Conservation (phyloP, 2,888 invertebrate genomes). For the Pristionchus arcanus region DNA sequence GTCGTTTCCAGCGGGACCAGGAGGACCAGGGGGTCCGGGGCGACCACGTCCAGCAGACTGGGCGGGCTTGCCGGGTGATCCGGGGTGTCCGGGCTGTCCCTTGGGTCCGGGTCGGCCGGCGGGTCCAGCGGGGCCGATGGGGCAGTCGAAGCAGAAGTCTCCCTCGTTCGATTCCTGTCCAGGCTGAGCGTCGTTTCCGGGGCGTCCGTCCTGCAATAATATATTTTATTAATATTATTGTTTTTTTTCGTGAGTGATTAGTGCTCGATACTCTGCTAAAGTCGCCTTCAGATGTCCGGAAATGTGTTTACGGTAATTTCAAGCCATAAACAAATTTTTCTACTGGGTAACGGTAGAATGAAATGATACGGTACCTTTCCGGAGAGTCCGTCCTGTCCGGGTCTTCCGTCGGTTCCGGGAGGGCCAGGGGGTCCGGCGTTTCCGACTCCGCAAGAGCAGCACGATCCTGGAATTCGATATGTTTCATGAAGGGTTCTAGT, state of each 20-base stretch:
- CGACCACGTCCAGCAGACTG: constrained; percentile 62
- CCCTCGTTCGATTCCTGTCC: constrained; percentile 52
- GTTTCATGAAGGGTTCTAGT: neutral
- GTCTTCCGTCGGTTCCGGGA: constrained; percentile 53
- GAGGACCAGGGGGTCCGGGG: constrained; percentile 64
- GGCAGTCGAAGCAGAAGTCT: constrained; percentile 57
- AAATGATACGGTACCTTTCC: constrained; percentile 31
- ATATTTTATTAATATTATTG: neutral
- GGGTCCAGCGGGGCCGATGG: constrained; percentile 59
- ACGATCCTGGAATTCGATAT: constrained; percentile 39
- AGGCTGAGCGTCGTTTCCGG: constrained; percentile 48
- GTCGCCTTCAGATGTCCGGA: neutral
- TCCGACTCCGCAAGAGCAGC: constrained; percentile 56
- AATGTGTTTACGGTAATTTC: too few species aligned
- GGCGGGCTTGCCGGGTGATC: constrained; percentile 64
- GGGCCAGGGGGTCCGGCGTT: constrained; percentile 57
- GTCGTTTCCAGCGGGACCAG: constrained; percentile 64
- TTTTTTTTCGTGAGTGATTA: neutral
- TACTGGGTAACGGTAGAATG: too few species aligned
- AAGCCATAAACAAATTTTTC: too few species aligned
- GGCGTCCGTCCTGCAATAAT: constrained; percentile 46
- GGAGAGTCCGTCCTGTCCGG: constrained; percentile 53
- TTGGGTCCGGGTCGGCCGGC: constrained; percentile 58
- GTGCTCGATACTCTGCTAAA: neutral
- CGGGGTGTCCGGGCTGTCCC: constrained; percentile 61